Percentiles rank a stretch among this genome's conserved stretches.
These are phyloP conservation scores for Pelodiscus sinensis DNA, from an alignment of 2,113 vertebrate genomes.

Conservation along the genomic window DNA sequence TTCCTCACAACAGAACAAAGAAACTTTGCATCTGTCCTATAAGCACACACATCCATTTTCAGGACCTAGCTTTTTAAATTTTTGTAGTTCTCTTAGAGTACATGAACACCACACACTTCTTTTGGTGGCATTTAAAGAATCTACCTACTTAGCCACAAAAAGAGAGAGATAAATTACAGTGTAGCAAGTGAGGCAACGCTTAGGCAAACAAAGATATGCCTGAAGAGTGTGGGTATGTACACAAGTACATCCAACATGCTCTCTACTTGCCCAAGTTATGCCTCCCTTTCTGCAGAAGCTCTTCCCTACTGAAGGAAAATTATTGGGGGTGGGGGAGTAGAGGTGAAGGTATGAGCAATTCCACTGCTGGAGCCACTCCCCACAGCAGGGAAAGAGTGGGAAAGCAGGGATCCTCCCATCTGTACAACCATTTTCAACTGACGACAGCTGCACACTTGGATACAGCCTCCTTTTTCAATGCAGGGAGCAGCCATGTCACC, in stretches of 20 bases:
- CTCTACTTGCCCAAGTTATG: neutral
- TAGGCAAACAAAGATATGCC: neutral
- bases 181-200: neutral
- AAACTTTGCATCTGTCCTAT: neutral
- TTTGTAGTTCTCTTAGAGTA: neutral
- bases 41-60: neutral
- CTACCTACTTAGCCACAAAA: neutral
- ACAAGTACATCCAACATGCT: neutral
- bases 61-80: neutral
- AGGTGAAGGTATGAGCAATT: neutral
- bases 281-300: neutral
- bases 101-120: neutral
- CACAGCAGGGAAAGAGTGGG: no score
- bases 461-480: neutral
- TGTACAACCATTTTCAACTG: neutral
- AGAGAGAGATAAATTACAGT: neutral
- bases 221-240: neutral
- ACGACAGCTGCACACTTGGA: neutral
- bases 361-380: neutral
- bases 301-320: neutral
- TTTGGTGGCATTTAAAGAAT: neutral
- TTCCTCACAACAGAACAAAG: neutral
- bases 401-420: neutral
- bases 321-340: neutral
- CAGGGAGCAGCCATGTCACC: neutral